Conservation (phyloP, 2,797 vertebrate genomes). For the Tamandua tetradactyla region DNA sequence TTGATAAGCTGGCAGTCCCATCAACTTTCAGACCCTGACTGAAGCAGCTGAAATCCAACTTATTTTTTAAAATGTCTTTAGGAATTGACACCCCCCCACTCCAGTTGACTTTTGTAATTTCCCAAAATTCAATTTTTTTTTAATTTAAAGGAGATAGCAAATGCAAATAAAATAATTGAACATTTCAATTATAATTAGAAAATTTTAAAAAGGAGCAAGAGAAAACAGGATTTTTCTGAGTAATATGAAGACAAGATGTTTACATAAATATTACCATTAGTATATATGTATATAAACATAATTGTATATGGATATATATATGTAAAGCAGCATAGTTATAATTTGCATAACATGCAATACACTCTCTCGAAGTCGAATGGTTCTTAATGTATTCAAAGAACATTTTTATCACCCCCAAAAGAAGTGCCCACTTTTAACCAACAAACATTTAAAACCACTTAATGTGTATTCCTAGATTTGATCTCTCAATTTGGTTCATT, state of each 20-base stretch:
- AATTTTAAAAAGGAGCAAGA: neutral
- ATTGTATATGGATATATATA: neutral
- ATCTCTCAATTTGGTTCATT: neutral
- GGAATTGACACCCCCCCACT: neutral
- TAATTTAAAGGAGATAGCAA: neutral
- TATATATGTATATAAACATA: neutral
- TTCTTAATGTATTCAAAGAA: neutral
- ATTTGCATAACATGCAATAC: neutral
- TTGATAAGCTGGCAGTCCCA: neutral
- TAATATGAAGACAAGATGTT: neutral
- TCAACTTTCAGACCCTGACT: neutral
- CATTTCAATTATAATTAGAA: neutral
- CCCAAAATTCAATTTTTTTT: neutral
- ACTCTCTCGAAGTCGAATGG: neutral
- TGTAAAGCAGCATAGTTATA: neutral
- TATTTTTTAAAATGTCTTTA: neutral
- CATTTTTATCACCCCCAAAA: neutral
- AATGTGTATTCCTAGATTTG: neutral
- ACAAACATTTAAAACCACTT: neutral
- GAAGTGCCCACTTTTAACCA: neutral
- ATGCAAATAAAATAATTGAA: neutral
- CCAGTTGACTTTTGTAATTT: neutral
- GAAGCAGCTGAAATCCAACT: neutral
- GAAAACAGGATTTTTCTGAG: neutral
- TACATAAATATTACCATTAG: neutral